Evolutionary conservation across 2,888 invertebrate species (phyloP).

Genomic region (Campopleginae sp.): DNA sequence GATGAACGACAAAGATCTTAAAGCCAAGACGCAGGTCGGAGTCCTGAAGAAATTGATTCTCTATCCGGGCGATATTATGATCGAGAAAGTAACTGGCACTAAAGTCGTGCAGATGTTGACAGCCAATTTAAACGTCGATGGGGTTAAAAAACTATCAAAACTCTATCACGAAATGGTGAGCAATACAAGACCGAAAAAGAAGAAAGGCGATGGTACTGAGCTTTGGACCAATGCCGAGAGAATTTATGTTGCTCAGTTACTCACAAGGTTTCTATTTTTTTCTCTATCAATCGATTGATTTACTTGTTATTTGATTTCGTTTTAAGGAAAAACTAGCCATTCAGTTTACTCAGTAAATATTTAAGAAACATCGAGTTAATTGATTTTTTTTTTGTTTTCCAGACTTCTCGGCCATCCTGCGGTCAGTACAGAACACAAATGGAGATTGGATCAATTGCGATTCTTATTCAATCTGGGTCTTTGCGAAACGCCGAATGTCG

Average conservation of each 20-base stretch:
- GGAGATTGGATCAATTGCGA: constrained; percentile 88
- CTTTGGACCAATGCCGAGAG: constrained; percentile 89
- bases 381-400: not conserved
- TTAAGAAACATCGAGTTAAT: not conserved
- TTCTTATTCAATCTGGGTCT: constrained; percentile 88
- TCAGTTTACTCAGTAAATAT: not conserved
- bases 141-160: constrained; percentile 88
- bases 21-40: constrained; percentile 85
- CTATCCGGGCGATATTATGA: constrained; percentile 89
- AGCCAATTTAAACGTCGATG: constrained; percentile 86
- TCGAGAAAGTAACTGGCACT: constrained; percentile 90
- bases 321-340: too few species aligned
- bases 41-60: constrained; percentile 88
- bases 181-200: constrained; percentile 85
- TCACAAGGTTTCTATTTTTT: constrained; percentile 80
- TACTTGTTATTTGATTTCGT: too few species aligned
- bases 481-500: constrained; percentile 87
- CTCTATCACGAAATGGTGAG: constrained; percentile 87
- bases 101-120: constrained; percentile 88
- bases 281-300: too few species aligned
- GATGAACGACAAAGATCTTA: constrained; percentile 85
- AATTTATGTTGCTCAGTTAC: constrained; percentile 87
- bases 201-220: constrained; percentile 85
- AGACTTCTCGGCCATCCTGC: constrained; percentile 86
- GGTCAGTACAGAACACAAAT: constrained; percentile 86